phyloP scores from a whole-genome alignment of 2,888 invertebrate species.

The Odontothrips loti region DNA sequence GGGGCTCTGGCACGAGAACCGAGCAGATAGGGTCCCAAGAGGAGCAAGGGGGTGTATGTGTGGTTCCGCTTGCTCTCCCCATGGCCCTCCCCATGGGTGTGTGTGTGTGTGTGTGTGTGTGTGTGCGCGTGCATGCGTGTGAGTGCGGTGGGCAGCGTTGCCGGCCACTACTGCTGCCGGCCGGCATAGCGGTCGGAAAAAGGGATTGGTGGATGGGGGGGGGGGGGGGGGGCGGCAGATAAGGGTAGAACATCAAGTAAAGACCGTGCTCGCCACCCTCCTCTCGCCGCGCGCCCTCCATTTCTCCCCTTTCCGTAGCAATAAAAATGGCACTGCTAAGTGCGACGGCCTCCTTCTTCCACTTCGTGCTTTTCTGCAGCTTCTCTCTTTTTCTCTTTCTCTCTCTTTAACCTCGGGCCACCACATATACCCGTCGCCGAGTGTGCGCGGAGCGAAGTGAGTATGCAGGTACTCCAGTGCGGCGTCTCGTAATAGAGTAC shows the following conservation, averaged over 20 bases:
- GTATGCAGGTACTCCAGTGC: too few species aligned
- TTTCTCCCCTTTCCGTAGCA: neutral
- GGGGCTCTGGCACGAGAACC: constrained; percentile 8
- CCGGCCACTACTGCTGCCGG: neutral
- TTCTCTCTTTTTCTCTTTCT: neutral
- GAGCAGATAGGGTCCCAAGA: constrained; percentile 9
- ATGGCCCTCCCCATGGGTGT: neutral
- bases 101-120: constrained; percentile 4
- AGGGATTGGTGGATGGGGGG: neutral
- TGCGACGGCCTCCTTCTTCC: neutral
- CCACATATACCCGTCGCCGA: too few species aligned
- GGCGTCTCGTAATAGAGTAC: too few species aligned
- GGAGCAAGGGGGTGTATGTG: neutral
- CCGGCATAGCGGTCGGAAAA: neutral
- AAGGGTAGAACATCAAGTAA: constrained; percentile 9
- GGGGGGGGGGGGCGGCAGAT: neutral
- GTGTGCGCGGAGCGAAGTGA: too few species aligned
- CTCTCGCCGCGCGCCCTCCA: neutral
- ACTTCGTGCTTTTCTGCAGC: too few species aligned
- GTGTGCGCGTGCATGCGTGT: neutral
- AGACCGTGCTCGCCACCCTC: neutral
- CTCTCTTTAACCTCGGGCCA: too few species aligned
- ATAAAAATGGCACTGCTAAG: constrained; percentile 12
- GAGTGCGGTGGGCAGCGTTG: neutral
- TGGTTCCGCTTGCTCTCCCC: neutral